Percentiles rank a stretch among this genome's conserved stretches.
phyloP scores from a whole-genome alignment of 2,113 vertebrate genomes.

The Indri indri region DNA sequence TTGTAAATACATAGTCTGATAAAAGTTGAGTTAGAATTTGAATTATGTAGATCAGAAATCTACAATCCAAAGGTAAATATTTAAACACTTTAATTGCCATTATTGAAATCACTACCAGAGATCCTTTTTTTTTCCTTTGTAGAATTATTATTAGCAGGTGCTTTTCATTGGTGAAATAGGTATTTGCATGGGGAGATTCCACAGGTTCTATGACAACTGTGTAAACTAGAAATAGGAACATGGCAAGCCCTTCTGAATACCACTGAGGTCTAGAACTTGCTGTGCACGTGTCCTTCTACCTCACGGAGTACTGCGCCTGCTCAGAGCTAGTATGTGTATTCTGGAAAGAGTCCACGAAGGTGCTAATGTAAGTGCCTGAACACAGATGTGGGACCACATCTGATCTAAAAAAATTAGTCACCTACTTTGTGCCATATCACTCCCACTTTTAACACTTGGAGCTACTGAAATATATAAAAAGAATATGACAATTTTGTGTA shows the following conservation, averaged over 20 bases:
- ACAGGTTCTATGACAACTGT: neutral
- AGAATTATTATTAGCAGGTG: neutral
- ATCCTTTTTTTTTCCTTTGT: neutral
- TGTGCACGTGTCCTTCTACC: neutral
- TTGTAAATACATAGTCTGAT: neutral
- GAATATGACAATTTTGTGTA: neutral
- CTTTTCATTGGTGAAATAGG: neutral
- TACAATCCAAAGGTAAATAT: neutral
- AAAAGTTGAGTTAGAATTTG: neutral
- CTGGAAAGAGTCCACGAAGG: neutral
- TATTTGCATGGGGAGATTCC: neutral
- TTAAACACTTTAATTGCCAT: neutral
- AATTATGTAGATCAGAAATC: neutral
- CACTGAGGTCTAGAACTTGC: too few relatives aligned
- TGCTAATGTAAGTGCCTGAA: neutral
- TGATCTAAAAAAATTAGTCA: neutral
- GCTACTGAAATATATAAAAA: neutral
- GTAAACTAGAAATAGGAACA: neutral
- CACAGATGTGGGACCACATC: neutral
- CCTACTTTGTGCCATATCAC: neutral
- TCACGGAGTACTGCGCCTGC: neutral
- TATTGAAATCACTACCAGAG: neutral
- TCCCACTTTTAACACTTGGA: neutral
- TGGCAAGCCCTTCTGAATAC: neutral
- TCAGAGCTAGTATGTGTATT: too few relatives aligned